Conservation (phyloP, 2,888 invertebrate species). For the Glaucopsyche alexis region DNA sequence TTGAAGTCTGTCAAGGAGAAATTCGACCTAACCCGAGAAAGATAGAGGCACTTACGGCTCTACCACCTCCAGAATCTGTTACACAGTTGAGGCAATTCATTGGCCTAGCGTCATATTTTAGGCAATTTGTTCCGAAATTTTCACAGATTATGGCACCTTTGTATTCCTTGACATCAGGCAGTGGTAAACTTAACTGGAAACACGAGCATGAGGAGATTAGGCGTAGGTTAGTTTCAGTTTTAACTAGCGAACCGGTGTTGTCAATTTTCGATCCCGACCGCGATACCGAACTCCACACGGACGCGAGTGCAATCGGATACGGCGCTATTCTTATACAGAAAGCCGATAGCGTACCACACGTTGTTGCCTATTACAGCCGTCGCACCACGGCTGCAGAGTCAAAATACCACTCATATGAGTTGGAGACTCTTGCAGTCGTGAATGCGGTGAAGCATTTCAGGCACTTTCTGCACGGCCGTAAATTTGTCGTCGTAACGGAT, state of each 20-base stretch:
- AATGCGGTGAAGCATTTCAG: constrained; percentile 44
- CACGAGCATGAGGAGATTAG: constrained; percentile 32
- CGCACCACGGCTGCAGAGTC: constrained; percentile 35
- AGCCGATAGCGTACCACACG: constrained; percentile 22
- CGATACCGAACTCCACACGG: constrained; percentile 38
- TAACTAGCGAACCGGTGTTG: constrained; percentile 34
- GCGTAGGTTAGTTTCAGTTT: constrained; percentile 35
- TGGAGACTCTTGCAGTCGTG: constrained; percentile 40
- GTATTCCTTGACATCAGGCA: constrained; percentile 4
- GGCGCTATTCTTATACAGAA: constrained; percentile 37
- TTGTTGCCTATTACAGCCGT: constrained; percentile 36
- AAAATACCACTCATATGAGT: constrained; percentile 39
- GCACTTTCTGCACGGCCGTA: constrained; percentile 40
- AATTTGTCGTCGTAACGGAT: constrained; percentile 40
- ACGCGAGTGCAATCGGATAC: constrained; percentile 41
- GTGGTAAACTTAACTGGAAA: constrained; percentile 40
- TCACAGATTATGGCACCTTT: constrained; percentile 26
- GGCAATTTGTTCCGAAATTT: constrained; percentile 35
- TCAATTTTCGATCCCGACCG: constrained; percentile 38
- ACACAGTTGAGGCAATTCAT: constrained; percentile 36
- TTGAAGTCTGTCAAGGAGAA: not conserved
- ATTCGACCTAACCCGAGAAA: not conserved
- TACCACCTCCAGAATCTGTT: constrained; percentile 30
- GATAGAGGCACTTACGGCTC: not conserved
- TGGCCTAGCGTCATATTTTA: constrained; percentile 35